Base-by-base conservation (phyloP, 2,888 invertebrate genomes). In the Trissoscelio sp. region DNA sequence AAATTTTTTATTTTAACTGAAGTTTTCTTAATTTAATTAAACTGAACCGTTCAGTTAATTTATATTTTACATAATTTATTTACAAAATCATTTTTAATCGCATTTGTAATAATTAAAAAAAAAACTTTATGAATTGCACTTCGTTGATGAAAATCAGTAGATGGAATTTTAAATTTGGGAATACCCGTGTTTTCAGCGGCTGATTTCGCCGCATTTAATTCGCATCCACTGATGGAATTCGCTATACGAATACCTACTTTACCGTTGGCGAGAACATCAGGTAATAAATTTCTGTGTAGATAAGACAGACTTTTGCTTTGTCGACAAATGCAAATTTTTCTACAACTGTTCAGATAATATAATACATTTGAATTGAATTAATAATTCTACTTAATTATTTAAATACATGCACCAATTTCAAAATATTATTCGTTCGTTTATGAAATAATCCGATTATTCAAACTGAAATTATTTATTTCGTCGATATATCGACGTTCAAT, bases 171-270 rank as follows among this genome's bases (percentile, higher is more conserved):
- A 9, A 37, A 37, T 11, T 37, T 37, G 1, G n/a, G 3, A 37
- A n/a, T 37, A n/a, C 37, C 46, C 7, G 18, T 34, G n/a, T 48
- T 31, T 46, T 18, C 44, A 62, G n/a, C 46, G 14, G 39, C 22
- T 22, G 39, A 57, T 57, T 57, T 12, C 16, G 7, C 11, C 16
- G 16, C 22, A 34, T 3, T 18, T 5, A 7, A 37, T 3, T n/a
- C 3, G 37, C 34, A 46, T 66, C 66, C 22, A 11, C 66, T 34
- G 66, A 51, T 51, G 66, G 66, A 67, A 67, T 37, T 37, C 1
- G n/a, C 37, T 7, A 3, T n/a, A n/a, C 24, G 24, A 53, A 67
- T 28, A 67, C 53, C 67, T 67, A 55, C 67, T 42, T 67, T 67
- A 67, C 53, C 53, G 18, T 67, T 53, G n/a, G 67, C 24, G 34